These are phyloP conservation scores for Columba guinea DNA, from an alignment of 2,797 vertebrate species.

Conservation along the genomic window DNA sequence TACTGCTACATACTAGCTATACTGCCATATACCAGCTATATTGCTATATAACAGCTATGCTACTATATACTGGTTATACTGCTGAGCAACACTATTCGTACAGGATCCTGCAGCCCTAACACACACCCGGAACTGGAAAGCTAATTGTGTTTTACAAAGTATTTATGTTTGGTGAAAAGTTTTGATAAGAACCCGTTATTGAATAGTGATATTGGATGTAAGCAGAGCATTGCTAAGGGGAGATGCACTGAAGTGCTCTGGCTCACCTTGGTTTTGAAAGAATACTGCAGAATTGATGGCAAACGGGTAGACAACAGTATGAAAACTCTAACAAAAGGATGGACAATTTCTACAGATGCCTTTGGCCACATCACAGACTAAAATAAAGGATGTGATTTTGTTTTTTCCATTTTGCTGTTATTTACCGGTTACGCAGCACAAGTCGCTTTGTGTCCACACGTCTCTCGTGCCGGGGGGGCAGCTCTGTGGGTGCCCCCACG, in stretches of 20 bases:
- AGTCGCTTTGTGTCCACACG: accelerated
- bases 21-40: no score
- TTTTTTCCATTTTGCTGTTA: background rate
- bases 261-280: background rate
- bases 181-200: no score
- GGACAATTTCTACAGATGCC: background rate
- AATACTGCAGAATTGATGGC: background rate
- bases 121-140: background rate
- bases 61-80: no score
- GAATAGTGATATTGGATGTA: background rate
- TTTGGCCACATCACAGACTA: background rate
- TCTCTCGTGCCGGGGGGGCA: background rate
- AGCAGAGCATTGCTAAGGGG: background rate
- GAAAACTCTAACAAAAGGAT: background rate
- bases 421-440: background rate
- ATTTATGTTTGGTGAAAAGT: background rate
- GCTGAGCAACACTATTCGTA: accelerated
- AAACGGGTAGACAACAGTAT: background rate
- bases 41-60: no score
- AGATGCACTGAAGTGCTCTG: background rate
- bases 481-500: accelerated
- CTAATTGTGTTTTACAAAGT: background rate
- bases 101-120: background rate
- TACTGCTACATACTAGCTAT: no score
- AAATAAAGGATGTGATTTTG: background rate